Conservation (phyloP, 92 coral and sea anemone species). For the Porites evermanni region DNA sequence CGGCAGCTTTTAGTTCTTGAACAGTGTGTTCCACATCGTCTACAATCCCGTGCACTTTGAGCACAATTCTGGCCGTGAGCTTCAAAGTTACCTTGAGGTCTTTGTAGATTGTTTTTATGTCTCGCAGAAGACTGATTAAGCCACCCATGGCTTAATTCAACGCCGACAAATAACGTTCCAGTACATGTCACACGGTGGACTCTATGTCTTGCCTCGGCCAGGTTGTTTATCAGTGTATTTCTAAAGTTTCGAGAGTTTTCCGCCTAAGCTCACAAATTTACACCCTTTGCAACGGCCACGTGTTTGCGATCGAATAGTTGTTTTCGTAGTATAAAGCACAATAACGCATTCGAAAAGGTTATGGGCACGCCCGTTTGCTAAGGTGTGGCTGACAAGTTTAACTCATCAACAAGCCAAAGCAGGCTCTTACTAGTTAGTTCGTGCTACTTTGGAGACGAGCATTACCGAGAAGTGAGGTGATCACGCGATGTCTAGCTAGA, state of each 20-base stretch:
- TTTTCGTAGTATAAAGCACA: neutral
- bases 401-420: neutral
- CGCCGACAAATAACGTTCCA: neutral
- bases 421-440: no score
- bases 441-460: no score
- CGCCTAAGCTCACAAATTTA: neutral
- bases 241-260: no score
- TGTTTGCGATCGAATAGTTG: neutral
- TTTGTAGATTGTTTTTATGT: conserved; percentile 59
- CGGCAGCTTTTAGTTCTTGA: conserved; percentile 69
- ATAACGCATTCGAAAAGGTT: neutral
- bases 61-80: conserved; percentile 70
- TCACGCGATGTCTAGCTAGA: no score
- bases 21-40: conserved; percentile 70
- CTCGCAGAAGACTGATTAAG: conserved; percentile 65
- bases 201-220: no score
- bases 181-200: neutral
- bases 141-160: conserved; percentile 55
- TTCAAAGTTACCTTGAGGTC: conserved; percentile 73
- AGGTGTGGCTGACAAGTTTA: neutral
- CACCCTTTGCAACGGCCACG: neutral
- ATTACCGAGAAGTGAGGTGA: no score
- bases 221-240: neutral
- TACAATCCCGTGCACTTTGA: conserved; percentile 72
- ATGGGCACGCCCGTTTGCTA: neutral